Evolutionary conservation across 2,888 invertebrate genomes (phyloP).

Genomic region (Dryobotodes eremita): DNA sequence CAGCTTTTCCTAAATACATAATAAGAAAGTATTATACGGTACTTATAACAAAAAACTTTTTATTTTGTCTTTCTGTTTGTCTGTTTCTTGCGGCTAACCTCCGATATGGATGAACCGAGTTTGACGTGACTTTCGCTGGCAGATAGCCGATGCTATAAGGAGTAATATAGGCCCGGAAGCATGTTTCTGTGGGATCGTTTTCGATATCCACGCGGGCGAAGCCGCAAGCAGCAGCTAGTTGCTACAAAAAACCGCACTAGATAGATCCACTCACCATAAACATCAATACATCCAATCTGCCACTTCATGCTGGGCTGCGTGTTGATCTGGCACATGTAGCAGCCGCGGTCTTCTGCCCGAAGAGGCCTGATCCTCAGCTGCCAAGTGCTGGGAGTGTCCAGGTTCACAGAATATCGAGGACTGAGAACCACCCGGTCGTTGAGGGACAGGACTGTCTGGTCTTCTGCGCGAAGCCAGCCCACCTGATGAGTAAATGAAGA

Average conservation of each 20-base stretch:
- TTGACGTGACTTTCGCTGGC: too few relatives aligned
- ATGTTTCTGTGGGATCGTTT: too few relatives aligned
- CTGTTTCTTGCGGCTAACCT: too few relatives aligned
- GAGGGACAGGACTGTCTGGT: slow-evolving; percentile 96
- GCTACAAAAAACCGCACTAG: background rate
- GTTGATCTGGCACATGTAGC: slow-evolving; percentile 98
- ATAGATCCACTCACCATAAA: slow-evolving; percentile 92
- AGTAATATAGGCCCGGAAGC: too few relatives aligned
- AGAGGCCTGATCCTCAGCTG: slow-evolving; percentile 95
- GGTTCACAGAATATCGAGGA: slow-evolving; percentile 94
- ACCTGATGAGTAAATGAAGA: slow-evolving; percentile 90
- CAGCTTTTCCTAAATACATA: too few relatives aligned
- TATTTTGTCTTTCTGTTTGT: too few relatives aligned
- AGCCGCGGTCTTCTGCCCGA: slow-evolving; percentile 95
- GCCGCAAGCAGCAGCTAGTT: too few relatives aligned
- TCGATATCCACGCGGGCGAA: too few relatives aligned
- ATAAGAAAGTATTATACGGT: too few relatives aligned
- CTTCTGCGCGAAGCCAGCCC: slow-evolving; percentile 97
- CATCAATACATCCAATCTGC: slow-evolving; percentile 96
- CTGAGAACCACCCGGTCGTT: slow-evolving; percentile 96
- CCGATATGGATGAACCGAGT: too few relatives aligned
- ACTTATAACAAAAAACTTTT: too few relatives aligned
- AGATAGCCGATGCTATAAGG: too few relatives aligned
- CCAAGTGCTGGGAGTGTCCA: slow-evolving; percentile 96
- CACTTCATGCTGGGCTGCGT: slow-evolving; percentile 96